Evolutionary conservation across 1,140 invertebrate species (phyloP).

Genomic region (Camponotus pennsylvanicus): DNA sequence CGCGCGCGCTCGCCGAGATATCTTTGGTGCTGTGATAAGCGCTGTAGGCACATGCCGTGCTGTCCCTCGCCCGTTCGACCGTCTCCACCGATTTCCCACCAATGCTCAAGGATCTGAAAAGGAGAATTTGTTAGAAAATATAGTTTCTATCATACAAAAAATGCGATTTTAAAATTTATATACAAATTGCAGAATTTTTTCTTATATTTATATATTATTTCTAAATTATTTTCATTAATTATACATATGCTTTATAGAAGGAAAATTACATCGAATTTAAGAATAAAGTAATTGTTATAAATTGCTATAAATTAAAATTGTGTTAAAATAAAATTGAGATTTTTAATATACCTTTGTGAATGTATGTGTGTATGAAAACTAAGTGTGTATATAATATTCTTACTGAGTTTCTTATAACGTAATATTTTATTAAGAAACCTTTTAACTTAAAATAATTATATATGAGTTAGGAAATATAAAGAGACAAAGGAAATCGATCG

Average conservation of each 20-base stretch:
- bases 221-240: not conserved
- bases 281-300: not conserved
- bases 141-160: not conserved
- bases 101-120: slow-evolving; percentile 83
- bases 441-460: not conserved
- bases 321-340: no score
- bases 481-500: slow-evolving; percentile 10
- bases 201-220: not conserved
- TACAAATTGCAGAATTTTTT: not conserved
- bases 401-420: not conserved
- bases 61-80: slow-evolving; percentile 83
- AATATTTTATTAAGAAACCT: not conserved
- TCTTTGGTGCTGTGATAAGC: slow-evolving; percentile 84
- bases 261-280: not conserved
- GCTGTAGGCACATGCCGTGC: slow-evolving; percentile 85
- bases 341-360: no score
- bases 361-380: no score
- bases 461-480: not conserved
- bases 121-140: not conserved
- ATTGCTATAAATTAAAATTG: not conserved
- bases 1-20: slow-evolving; percentile 80
- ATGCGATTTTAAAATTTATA: not conserved
- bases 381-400: no score
- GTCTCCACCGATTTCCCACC: slow-evolving; percentile 83
- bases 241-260: no score